Percentiles rank a stretch among this genome's conserved stretches.
These are phyloP conservation scores for human (Homo sapiens) DNA, from an alignment of 2,113 vertebrate species.

Conservation along the genomic window DNA sequence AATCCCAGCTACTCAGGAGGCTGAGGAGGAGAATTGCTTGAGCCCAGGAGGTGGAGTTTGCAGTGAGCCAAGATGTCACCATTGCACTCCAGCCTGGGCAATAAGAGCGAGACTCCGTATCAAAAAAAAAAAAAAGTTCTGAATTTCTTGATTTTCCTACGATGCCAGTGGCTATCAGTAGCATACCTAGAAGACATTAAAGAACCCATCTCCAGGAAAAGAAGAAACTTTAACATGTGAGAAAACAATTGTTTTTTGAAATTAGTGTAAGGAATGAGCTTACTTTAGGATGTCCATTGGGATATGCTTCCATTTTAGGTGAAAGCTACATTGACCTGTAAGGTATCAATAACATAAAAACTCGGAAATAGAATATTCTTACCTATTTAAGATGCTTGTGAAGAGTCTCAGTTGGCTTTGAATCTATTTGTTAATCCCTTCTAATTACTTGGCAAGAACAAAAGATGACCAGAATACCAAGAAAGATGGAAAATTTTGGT, in stretches of 20 bases:
- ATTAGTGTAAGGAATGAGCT: neutral
- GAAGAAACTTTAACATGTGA: neutral
- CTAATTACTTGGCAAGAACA: neutral
- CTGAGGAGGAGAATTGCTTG: no score
- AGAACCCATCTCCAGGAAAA: neutral
- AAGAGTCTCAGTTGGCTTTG: neutral
- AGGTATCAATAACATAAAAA: neutral
- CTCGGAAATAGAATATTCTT: neutral
- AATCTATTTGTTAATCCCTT: neutral
- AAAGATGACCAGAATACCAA: neutral
- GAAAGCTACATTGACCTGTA: neutral
- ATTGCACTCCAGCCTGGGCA: no score
- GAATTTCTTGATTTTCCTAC: neutral
- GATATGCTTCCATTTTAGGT: neutral
- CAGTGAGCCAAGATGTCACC: no score
- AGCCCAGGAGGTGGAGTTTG: no score
- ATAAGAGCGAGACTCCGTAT: no score
- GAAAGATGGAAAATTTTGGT: neutral
- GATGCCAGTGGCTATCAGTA: neutral
- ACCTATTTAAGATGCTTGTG: neutral
- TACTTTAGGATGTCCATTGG: neutral
- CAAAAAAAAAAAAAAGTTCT: neutral
- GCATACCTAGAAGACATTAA: neutral
- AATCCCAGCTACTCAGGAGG: no score
- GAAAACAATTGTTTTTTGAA: neutral